Evolutionary conservation across 2,888 invertebrate species (phyloP), one percentile per base, ranked within the genome.

Genomic region (Microplitis deprimator): DNA sequence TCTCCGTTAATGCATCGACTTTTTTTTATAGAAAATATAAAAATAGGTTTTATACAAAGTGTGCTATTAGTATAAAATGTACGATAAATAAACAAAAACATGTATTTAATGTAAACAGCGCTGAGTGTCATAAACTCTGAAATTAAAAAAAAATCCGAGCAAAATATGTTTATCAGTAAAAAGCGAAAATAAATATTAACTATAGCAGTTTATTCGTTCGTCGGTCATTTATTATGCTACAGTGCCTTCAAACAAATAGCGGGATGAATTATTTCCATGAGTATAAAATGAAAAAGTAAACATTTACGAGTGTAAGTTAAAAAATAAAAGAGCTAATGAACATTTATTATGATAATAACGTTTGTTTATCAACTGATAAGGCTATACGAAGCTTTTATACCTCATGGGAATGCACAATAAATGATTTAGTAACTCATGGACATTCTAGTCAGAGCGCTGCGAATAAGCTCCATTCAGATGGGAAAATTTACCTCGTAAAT

Each of bases 401-500:
- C 50, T 13, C 13, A 50, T 50, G 50, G 50, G 50, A 50, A 50
- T 50, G 50, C 13, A 50, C 50, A 50, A 50, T 50, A 50, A 50
- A 50, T 50, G 50, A 50, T 50, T 50, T 50, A 50, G 50, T 50
- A 50, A 50, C 50, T 50, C 50, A 50, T 50, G 50, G 50, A 50
- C 50, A 50, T 50, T 13, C 4, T 50, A 50, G 50, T 8, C 8
- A 50, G 50, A 13, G 13, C 50, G 10, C 10, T 50, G 50, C 13
- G 50, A 50, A 50, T 50, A 50, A 50, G 50, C 50, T 50, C 50
- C 81, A 70, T 79, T 78, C 79, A 72, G 77, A 77, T 80, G 73
- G 81, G 81, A 81, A 83, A 85, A 85, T 84, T 81, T 79, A 78
- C 81, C 81, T 81, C 85, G 82, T 85, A 86, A 86, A 86, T 86